Evolutionary conservation across 2,113 vertebrate species (phyloP), one percentile per base, ranked within the genome.

Genomic region (Anolis sagrei): DNA sequence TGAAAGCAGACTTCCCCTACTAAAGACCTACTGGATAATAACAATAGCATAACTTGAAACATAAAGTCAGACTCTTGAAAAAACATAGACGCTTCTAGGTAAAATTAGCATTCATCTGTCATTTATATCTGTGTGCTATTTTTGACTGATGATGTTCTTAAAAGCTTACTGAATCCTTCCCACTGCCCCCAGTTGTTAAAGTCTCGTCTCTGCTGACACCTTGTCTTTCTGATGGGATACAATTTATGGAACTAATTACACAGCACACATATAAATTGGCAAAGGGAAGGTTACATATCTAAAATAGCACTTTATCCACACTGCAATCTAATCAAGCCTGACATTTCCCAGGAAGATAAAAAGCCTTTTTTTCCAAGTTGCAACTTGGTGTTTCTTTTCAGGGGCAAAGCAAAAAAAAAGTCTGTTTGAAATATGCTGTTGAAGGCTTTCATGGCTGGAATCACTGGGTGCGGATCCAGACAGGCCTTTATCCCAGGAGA

Each of bases 141-240:
- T 80, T 72, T 32, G 73, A 86, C 79, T 64, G 70, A 88, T 90
- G 79, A 77, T 89, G 86, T 90, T 94, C 74, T 87, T 95, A 64
- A 83, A 92, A 89, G 89, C 92, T 83, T 90, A 89, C 48, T 85
- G 51, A 44, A 88, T 85, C 5, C 90, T 93, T 84, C 86, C 9
- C 89, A 93, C 85, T 87, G 80, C 90, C 86, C 75, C 86, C 82
- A n/a, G 19, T 85, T 62, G 62, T 92, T 89, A 88, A 89, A 90
- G 11, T 92, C 84, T 92, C 39, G 51, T 74, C 80, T 83, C 14
- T 82, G 84, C n/a, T 0, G n/a, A 62, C 64, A 87, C 84, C 90
- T 92, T 93, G 91, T 95, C 93, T 79, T 91, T 93, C 81, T 91
- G 92, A 88, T 88, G 83, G 89, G 84, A n/a, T 89, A 69, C 48